A percentile compares a stretch with the other conserved stretches of the same genome.
Evolutionary conservation across 1,140 invertebrate genomes (phyloP).

Genomic region (Drosophila bocki): DNA sequence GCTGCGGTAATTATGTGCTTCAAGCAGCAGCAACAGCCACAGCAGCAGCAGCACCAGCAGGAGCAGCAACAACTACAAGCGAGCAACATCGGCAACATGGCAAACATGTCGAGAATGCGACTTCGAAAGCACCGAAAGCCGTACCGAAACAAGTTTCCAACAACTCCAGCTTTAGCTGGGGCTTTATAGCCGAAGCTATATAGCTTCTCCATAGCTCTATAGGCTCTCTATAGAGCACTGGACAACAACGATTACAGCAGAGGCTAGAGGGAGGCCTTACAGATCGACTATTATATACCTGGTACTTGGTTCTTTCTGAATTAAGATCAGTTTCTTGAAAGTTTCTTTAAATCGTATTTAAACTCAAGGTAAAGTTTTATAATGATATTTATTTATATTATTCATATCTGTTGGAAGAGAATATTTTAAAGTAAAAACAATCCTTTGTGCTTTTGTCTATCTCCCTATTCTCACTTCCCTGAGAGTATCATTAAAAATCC

Average conservation of each 20-base stretch:
- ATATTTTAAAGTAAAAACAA: not conserved
- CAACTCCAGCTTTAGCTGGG: constrained; percentile 38
- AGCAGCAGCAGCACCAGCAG: constrained; percentile 32
- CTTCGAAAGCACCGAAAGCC: constrained; percentile 50
- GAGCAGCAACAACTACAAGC: constrained; percentile 35
- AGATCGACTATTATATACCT: constrained; percentile 5
- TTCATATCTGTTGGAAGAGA: not conserved
- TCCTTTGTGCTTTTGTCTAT: no score
- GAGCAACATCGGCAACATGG: constrained; percentile 70
- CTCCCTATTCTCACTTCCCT: no score
- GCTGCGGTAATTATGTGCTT: constrained; percentile 82
- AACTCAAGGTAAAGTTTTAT: not conserved
- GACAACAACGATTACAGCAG: constrained; percentile 42
- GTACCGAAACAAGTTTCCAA: constrained; percentile 75
- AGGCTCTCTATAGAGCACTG: constrained; percentile 32
- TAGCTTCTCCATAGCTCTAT: constrained; percentile 13
- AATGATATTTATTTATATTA: not conserved
- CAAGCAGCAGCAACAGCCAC: constrained; percentile 49
- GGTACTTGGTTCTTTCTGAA: not conserved
- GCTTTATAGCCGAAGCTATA: constrained; percentile 19
- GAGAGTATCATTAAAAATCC: not conserved
- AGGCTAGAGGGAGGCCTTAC: not conserved
- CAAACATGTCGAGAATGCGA: constrained; percentile 73
- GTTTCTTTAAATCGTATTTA: not conserved
- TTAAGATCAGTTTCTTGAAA: not conserved